These are phyloP conservation scores for Vanessa cardui DNA, from an alignment of 2,888 invertebrate species.

Conservation along the genomic window DNA sequence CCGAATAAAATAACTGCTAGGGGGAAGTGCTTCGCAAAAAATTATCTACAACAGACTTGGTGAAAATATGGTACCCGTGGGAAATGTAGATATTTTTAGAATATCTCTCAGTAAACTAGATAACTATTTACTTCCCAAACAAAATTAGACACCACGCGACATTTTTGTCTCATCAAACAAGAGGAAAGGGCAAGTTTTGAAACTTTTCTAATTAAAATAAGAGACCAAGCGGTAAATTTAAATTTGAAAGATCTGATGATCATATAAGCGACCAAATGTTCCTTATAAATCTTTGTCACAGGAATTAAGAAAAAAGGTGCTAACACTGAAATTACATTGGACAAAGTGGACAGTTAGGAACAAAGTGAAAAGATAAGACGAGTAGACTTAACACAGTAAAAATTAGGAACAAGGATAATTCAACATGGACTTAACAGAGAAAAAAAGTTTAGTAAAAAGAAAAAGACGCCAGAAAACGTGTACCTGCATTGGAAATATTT, in stretches of 20 bases:
- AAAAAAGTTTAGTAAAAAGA: not conserved
- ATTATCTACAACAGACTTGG: conserved; percentile 46
- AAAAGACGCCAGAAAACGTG: not conserved
- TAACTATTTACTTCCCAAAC: conserved; percentile 15
- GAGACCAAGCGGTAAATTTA: conserved; percentile 1
- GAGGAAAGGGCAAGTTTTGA: conserved; percentile 29
- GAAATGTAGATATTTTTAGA: conserved; percentile 23
- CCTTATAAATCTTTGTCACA: not conserved
- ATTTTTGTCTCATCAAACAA: conserved; percentile 28
- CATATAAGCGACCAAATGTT: conserved; percentile 21
- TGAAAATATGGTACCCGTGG: conserved; percentile 25
- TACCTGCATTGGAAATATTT: conserved; percentile 7
- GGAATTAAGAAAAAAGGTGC: conserved; percentile 3
- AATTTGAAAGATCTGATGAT: conserved; percentile 1
- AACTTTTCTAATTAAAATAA: conserved; percentile 14
- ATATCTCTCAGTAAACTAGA: conserved; percentile 27
- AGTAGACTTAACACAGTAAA: conserved; percentile 11
- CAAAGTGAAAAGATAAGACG: conserved; percentile 1
- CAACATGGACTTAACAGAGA: not conserved
- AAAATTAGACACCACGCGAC: conserved; percentile 18
- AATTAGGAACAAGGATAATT: conserved; percentile 14
- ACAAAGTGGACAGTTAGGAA: conserved; percentile 10
- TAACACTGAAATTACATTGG: conserved; percentile 9
- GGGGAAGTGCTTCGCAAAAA: conserved; percentile 45
- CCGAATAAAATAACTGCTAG: conserved; percentile 38